Base-by-base conservation (phyloP, 2,888 invertebrate species). In the Argyra leucocephala region DNA sequence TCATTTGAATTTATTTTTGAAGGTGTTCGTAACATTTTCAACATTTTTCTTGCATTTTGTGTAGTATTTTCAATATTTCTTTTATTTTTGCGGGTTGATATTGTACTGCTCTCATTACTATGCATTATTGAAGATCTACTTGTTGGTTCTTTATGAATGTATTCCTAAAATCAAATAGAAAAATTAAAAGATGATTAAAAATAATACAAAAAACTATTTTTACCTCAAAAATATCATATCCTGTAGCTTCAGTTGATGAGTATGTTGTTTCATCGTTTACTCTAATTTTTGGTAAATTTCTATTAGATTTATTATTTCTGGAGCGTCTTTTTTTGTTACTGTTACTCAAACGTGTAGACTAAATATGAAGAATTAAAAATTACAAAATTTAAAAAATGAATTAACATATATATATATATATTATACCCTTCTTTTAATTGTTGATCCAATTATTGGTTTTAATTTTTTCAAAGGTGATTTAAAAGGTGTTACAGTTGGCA, bases 391-490 rank as follows among this genome's bases (percentile, higher is more conserved):
- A n/a, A 60, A 24, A 26, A 24, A 18, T 60, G 10, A n/a, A 24
- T 22, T 23, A n/a, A n/a, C n/a, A n/a, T n/a, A n/a, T n/a, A n/a
- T n/a, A 4, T 1, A 60, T 60, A 60, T 60, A 24, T 24, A 15
- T 6, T 24, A 21, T 37, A 37, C 62, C 2, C 24, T 63, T 63
- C 72, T 70, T 23, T 75, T 70, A 3, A 74, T 72, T 59, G 77
- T 69, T 0, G 75, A 76, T 1, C 70, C 71, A 10, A 74, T 74
- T 26, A 78, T 69, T 9, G 77, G 69, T 31, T 73, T 75, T 7
- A 70, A 67, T 62, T 73, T 75, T 64, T 71, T 74, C 3, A 70
- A 31, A 0, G 74, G 72, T 1, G 76, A 72, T 60, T 73, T 76
- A 12, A 69, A 67, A 1, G 67, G 63, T 3, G 69, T 69, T 66